Percentiles rank a stretch among this genome's conserved stretches.
phyloP scores from a whole-genome alignment of 2,113 vertebrate species.

The Steatornis caripensis region DNA sequence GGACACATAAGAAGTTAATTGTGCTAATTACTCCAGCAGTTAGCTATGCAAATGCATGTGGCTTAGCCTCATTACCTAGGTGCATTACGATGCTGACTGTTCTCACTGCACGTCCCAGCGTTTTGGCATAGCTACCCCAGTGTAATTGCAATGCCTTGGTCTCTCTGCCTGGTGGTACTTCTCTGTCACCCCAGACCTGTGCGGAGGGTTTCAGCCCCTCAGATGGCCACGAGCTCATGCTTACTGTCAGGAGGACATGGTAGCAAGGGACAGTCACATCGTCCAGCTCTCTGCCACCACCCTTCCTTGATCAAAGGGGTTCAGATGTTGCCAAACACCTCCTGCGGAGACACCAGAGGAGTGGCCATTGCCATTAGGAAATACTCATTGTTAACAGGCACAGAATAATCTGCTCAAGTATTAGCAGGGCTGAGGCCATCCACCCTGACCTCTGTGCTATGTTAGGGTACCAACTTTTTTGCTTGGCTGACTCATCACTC shows the following conservation, averaged over 20 bases:
- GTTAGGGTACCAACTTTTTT: not conserved
- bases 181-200: not conserved
- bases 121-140: not conserved
- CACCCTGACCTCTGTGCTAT: not conserved
- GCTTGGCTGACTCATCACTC: not conserved
- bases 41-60: not conserved
- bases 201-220: not conserved
- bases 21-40: not conserved
- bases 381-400: not conserved
- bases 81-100: not conserved
- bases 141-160: not conserved
- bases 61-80: not conserved
- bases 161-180: not conserved
- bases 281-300: not conserved
- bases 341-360: not conserved
- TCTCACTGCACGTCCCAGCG: not conserved
- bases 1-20: not conserved
- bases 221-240: not conserved
- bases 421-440: not conserved
- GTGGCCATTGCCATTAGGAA: not conserved
- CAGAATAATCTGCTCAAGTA: not conserved
- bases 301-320: not conserved
- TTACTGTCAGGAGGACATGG: not conserved
- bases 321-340: not conserved
- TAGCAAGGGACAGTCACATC: not conserved